Base-by-base conservation (phyloP, 2,113 vertebrate species). In the Saccopteryx leptura region DNA sequence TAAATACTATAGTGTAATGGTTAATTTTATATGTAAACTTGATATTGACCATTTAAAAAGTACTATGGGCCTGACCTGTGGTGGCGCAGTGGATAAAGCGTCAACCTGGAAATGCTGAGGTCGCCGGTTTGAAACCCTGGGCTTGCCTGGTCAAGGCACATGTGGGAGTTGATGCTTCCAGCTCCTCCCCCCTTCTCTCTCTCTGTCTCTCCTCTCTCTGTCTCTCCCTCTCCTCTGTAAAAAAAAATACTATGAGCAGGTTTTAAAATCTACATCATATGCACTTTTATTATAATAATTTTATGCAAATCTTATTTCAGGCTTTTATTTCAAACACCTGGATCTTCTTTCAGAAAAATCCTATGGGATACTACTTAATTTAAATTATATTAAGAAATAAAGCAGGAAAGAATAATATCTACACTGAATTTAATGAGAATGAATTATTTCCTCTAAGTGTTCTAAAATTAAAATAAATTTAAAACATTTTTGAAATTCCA, bases 341-440 rank as follows among this genome's bases (percentile, higher is more conserved):
- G 18, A 28, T 85, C 24, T 85, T 74, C 58, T 92, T 94, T 78
- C 69, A 61, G 80, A 7, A 10, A 50, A 89, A 60, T 69, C 12
- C 4, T 23, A 1, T 68, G 13, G 21, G 48, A 79, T 58, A 65
- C 15, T 46, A 58, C 7, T 80, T 65, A 65, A 48, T 72, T 65
- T 85, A 60, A 93, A 68, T 81, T 75, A 33, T 80, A n/a, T 74
- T 68, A 68, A 81, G 18, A 90, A 89, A 95, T 84, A 63, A 78
- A 78, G 5, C 24, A 76, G 46, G n/a, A 88, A 92, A 76, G 26
- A 92, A 46, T 61, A 83, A 76, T 61, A 68, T 24, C 52, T 52
- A 4, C 46, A 63, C 14, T 78, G 23, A 56, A 56, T 13, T 63
- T 76, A 87, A 76, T 33, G 52, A 91, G 46, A 71, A 71, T 48